Evolutionary conservation across 2,888 invertebrate genomes (phyloP).

Genomic region (Pseudococcus jackbeardsleyi): DNA sequence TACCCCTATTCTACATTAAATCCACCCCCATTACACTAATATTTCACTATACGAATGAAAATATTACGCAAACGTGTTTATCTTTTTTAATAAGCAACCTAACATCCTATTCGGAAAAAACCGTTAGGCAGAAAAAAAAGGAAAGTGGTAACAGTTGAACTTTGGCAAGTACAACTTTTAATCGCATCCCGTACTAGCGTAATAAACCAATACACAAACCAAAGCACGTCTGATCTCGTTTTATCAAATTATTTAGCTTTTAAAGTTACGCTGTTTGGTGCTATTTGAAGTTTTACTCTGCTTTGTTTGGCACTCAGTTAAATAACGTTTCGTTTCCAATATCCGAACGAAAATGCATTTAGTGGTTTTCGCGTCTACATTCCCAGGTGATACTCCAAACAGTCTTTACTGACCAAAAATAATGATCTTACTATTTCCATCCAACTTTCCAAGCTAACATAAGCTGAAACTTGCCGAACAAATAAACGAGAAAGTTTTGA

Average conservation of each 20-base stretch:
- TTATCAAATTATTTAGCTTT: conserved; percentile 46
- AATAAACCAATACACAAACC: conserved; percentile 40
- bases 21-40: neutral
- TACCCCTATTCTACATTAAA: neutral
- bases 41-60: neutral
- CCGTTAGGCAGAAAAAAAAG: neutral
- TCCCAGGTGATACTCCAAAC: neutral
- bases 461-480: neutral
- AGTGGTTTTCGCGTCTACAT: neutral
- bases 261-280: conserved; percentile 1
- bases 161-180: conserved; percentile 19
- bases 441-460: conserved; percentile 4
- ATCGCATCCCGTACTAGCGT: neutral
- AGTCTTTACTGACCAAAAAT: conserved; percentile 35
- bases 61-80: conserved; percentile 42
- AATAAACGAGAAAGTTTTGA: conserved; percentile 11
- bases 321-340: conserved; percentile 17
- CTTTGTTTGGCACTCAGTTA: neutral
- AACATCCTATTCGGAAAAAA: neutral
- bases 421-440: conserved; percentile 1
- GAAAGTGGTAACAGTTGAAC: conserved; percentile 48
- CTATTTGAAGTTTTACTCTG: neutral
- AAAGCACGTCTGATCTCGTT: conserved; percentile 43
- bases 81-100: conserved; percentile 1
- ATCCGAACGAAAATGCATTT: conserved; percentile 22